Evolutionary conservation across 2,113 vertebrate genomes (phyloP).

Genomic region (Brienomyrus brachyistius): DNA sequence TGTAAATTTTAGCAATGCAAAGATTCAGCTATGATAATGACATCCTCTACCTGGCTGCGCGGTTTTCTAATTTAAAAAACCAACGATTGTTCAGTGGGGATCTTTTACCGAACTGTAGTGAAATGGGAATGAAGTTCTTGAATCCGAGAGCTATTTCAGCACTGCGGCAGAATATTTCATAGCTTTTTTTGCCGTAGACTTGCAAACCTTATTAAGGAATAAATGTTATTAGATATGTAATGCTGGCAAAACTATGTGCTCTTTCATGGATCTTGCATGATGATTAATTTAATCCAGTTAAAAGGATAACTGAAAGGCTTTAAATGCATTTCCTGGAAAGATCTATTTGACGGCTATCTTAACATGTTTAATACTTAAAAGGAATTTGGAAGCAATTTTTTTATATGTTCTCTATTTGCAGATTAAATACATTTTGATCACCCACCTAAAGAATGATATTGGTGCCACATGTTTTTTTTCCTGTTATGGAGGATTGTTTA

Average conservation of each 20-base stretch:
- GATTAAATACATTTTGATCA: background rate
- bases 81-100: background rate
- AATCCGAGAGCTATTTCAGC: background rate
- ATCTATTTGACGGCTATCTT: background rate
- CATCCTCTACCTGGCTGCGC: background rate
- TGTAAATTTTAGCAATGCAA: background rate
- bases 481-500: constrained; percentile 12
- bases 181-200: background rate
- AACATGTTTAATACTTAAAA: background rate
- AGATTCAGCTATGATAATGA: background rate
- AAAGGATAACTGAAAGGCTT: background rate
- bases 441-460: background rate
- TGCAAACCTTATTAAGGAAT: background rate
- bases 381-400: background rate
- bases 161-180: background rate
- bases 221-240: background rate
- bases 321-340: background rate
- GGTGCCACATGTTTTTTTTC: background rate
- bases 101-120: background rate
- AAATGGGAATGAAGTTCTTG: background rate
- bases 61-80: background rate
- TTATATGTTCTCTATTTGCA: background rate
- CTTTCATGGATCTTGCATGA: background rate
- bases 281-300: background rate
- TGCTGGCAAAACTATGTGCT: background rate